Base-by-base conservation (phyloP, 2,888 invertebrate genomes). In the Camptogramma bilineatum region DNA sequence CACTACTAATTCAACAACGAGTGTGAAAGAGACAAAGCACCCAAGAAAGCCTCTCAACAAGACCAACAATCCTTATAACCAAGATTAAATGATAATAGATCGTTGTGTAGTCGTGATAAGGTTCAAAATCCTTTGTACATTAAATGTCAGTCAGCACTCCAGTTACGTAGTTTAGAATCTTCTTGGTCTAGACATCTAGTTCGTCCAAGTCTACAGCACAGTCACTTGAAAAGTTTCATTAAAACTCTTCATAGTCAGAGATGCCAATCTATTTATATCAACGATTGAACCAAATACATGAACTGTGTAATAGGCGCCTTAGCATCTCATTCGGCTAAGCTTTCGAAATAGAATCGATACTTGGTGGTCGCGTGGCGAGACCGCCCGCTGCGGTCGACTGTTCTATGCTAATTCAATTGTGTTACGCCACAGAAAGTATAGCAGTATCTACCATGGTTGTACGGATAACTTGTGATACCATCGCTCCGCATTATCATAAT, bases 331-430 rank as follows among this genome's bases (percentile, higher is more conserved):
- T 59, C 54, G 47, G 50, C 50, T 47, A 48, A 62, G 53, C 53
- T 66, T 66, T 60, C 53, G 56, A 63, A 66, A 66, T 61, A 47
- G 51, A 60, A 52, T 63, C 62, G 73, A 61, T 61, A 50, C 42
- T 76, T 78, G 86, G 82, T 82, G 88, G 90, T 89, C 91, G 90
- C 91, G 90, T 91, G 91, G 88, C 88, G 70, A 61, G 91, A 88
- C 91, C 92, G 87, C 92, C 92, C 89, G 90, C 83, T 77, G 89
- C 78, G 90, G 79, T 82, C 80, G 79, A 76, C 81, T 79, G 81
- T 76, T 83, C 91, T 90, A 92, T 92, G 93, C 91, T 93, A 93
- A 93, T 93, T 92, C 92, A 92, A 91, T 92, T 92, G 92, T 92
- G 87, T 88, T 84, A 82, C 75, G 86, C 61, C 64, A 64, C 64